These are phyloP conservation scores for Andrena fulva DNA, from an alignment of 2,888 invertebrate genomes.

Conservation along the genomic window DNA sequence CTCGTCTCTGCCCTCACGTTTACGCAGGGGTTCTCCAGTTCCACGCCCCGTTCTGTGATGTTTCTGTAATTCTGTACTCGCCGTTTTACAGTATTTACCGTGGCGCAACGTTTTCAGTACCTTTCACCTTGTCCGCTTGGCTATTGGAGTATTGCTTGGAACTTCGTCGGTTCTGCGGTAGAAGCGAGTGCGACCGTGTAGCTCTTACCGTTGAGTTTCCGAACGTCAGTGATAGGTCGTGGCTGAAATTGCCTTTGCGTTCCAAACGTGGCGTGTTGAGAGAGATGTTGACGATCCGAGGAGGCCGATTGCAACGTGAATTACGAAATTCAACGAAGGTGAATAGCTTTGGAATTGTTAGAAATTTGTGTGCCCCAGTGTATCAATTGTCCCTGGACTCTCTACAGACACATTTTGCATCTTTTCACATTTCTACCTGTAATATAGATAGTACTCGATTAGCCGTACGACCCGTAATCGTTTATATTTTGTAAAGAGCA, in stretches of 20 bases:
- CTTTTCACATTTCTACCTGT: constrained; percentile 39
- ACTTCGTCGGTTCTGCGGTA: neutral
- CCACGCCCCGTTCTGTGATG: neutral
- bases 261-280: neutral
- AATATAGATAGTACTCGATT: constrained; percentile 32
- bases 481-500: constrained; percentile 28
- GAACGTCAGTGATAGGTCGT: constrained; percentile 13
- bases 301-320: constrained; percentile 14
- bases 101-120: neutral
- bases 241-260: constrained; percentile 5
- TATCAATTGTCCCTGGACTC: constrained; percentile 51
- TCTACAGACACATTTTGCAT: constrained; percentile 30
- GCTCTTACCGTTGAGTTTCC: neutral
- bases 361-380: neutral
- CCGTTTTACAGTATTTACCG: neutral
- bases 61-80: neutral
- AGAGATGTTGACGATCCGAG: neutral
- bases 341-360: constrained; percentile 2
- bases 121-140: neutral
- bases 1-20: neutral
- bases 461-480: constrained; percentile 26
- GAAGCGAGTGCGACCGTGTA: neutral
- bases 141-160: neutral
- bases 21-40: neutral
- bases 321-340: neutral